Evolutionary conservation across 2,797 vertebrate species (phyloP).

Genomic region (Agapornis canus): DNA sequence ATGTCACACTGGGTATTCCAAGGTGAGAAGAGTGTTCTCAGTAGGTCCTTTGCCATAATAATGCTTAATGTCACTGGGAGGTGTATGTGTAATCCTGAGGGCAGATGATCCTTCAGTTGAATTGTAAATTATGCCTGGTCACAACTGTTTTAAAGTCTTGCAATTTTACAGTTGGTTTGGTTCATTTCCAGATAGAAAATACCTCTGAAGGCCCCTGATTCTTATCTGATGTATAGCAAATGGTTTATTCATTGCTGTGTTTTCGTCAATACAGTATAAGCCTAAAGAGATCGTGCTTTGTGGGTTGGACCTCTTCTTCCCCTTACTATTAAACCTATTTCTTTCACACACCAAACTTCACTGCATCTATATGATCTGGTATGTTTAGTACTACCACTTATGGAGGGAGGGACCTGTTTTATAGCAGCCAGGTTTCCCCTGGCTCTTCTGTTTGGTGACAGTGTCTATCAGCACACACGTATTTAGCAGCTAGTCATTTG

Average conservation of each 20-base stretch:
- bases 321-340: neutral
- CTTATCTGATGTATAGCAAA: neutral
- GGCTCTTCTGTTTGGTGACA: neutral
- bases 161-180: neutral
- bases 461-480: neutral
- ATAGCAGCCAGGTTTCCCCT: neutral
- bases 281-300: neutral
- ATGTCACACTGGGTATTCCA: conserved; percentile 96
- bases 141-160: neutral
- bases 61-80: neutral
- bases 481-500: neutral
- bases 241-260: neutral
- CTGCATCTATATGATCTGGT: neutral
- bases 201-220: neutral
- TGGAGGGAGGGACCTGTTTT: neutral
- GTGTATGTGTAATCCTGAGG: neutral
- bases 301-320: neutral
- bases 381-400: neutral
- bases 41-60: neutral
- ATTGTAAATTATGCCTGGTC: neutral
- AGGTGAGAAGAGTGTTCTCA: conserved; percentile 77
- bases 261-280: neutral
- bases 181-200: neutral
- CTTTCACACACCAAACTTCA: neutral
- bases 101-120: neutral